Base-by-base conservation (phyloP, 2,888 invertebrate species). In the Carabus problematicus region DNA sequence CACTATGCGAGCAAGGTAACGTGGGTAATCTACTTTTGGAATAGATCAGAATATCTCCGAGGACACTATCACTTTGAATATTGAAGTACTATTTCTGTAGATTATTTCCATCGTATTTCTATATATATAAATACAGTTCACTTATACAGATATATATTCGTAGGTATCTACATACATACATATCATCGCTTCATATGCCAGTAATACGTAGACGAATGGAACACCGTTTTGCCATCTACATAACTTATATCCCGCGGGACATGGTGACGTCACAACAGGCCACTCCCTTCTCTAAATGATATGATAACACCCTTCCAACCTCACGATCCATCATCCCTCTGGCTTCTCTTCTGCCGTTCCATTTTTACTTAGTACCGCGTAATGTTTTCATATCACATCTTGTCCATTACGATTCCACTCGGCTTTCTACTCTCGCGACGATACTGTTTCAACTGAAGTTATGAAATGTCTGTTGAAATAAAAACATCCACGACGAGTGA, bases 221-320 rank as follows among this genome's bases (percentile, higher is more conserved):
- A 79, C 73, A 72, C 45, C 71, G 64, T 73, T 73, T 71, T 75
- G 76, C 80, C 79, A 81, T 81, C 80, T 81, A 77, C 81, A 81
- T 81, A 77, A 78, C 75, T 81, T 75, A 81, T 81, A 76, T 80
- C 81, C 78, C 80, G 18, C 29, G 80, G 76, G 81, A 78, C 29
- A 16, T 12, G 43, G 42, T 63, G 67, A 75, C 75, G 66, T 75
- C 75, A 55, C 72, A 72, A 71, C 71, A 73, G 63, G 71, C 41
- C 43, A 14, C n/a, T 39, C 40, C 41, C 58, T 29, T 56, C 40
- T 49, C 66, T 54, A 69, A 61, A 69, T 69, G 69, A 69, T 69
- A 69, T 69, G 69, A 69, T 69, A 69, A 69, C 69, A 59, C 41
- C 45, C 60, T 52, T 18, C 49, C 60, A 45, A 29, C 56, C 12